Percentiles rank a stretch among this genome's conserved stretches.
Evolutionary conservation across 1,140 invertebrate species (phyloP).

Genomic region (Zaprionus capensis): DNA sequence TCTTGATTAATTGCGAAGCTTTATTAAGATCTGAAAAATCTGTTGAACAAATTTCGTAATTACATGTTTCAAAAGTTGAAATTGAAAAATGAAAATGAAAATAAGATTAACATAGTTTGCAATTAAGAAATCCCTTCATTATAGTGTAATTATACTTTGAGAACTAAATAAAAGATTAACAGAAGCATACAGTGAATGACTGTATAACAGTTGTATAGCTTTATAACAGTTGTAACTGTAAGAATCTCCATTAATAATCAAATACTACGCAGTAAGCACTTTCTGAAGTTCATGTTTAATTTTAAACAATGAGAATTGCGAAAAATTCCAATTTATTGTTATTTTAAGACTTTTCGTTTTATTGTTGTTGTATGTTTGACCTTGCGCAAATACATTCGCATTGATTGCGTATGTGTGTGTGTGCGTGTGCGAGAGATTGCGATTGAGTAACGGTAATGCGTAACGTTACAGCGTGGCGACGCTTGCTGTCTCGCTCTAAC

Average conservation of each 20-base stretch:
- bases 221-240: background rate
- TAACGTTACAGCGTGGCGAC: background rate
- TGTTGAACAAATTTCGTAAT: background rate
- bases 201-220: too few species aligned
- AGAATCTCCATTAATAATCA: background rate
- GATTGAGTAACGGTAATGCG: background rate
- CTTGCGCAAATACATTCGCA: slow-evolving; percentile 3
- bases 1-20: slow-evolving; percentile 7
- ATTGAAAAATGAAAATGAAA: background rate
- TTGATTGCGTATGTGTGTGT: background rate
- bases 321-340: background rate
- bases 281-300: background rate
- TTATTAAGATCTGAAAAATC: background rate
- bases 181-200: too few species aligned
- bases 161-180: background rate
- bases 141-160: background rate
- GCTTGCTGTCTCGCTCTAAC: too few species aligned
- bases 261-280: background rate
- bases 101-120: background rate
- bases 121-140: background rate
- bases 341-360: background rate
- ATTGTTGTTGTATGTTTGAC: background rate
- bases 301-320: background rate
- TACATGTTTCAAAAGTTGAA: background rate
- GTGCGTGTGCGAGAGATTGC: background rate